These are phyloP conservation scores for Schizotus pectinicornis DNA, from an alignment of 2,888 invertebrate genomes.

Conservation along the genomic window DNA sequence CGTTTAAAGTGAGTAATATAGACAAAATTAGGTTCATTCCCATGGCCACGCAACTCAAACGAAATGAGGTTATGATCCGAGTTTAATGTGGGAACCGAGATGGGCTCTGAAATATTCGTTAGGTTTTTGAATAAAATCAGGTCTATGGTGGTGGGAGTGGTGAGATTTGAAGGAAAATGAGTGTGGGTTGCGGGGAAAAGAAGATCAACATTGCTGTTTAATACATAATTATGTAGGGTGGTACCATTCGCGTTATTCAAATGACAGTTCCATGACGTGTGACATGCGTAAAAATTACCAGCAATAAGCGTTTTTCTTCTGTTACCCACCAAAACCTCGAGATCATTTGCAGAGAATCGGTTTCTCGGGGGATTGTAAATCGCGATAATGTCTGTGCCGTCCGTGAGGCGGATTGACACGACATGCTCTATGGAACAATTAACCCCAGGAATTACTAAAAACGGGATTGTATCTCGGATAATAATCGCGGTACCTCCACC, in stretches of 20 bases:
- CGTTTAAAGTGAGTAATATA: no score
- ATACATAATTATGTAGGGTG: background rate
- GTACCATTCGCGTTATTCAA: background rate
- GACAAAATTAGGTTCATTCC: no score
- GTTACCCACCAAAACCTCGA: no score
- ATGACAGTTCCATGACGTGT: background rate
- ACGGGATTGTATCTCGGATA: no score
- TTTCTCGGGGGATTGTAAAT: no score
- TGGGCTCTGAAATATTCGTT: background rate
- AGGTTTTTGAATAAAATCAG: background rate
- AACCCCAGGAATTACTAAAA: no score
- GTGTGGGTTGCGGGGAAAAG: background rate
- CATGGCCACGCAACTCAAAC: no score
- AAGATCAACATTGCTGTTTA: background rate
- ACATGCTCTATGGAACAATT: no score
- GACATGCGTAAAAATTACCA: background rate
- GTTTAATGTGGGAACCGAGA: background rate
- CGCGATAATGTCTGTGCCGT: no score
- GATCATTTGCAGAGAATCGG: no score
- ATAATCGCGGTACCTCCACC: no score
- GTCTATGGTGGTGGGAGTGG: background rate
- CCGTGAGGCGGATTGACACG: no score
- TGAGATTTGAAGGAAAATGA: background rate
- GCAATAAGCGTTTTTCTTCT: background rate
- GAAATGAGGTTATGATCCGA: constrained; percentile 1